Base-by-base conservation (phyloP, 1,140 invertebrate species). In the Brachionus rotundiformis region DNA sequence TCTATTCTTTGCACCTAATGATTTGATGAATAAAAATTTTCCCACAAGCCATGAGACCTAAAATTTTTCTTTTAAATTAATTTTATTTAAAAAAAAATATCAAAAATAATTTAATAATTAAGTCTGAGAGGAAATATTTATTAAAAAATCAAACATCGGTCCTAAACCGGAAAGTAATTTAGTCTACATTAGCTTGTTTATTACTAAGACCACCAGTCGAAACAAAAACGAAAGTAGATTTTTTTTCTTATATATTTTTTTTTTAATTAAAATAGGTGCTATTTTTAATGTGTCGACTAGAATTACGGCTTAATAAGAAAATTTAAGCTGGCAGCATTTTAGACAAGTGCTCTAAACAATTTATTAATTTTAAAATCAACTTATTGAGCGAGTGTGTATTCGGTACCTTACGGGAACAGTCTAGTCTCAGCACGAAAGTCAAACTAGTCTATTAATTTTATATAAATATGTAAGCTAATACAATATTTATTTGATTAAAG, bases 391-490 rank as follows among this genome's bases (percentile, higher is more conserved):
- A 54, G 47, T 54, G 47, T n/a, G n/a, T n/a, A n/a, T 54, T 54
- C 16, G 19, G 47, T 54, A 54, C 47, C 47, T 54, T 54, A 54
- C 47, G 61, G 61, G 61, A 63, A 63, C 61, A 33, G 25, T 33
- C 29, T 63, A 63, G 61, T 63, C 61, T 63, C 61, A 63, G 29
- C 61, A 63, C 29, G 61, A 63, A 63, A 63, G 61, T 63, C 61
- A 63, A 63, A 63, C 25, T 63, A 33, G 61, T 63, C 25, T 29
- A 3, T 29, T 29, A 3, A n/a, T 13, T 63, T 29, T 63, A 8
- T 63, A 63, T 63, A 63, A 63, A 63, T 63, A 63, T 68, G 63
- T 68, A 68, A 68, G 63, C 16, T 68, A 68, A 68, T 68, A 33
- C 63, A 68, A 68, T 68, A 68, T 68, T 68, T 68, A 39, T 68